phyloP scores from a whole-genome alignment of 1,140 invertebrate genomes.

The Drosophila takahashii region DNA sequence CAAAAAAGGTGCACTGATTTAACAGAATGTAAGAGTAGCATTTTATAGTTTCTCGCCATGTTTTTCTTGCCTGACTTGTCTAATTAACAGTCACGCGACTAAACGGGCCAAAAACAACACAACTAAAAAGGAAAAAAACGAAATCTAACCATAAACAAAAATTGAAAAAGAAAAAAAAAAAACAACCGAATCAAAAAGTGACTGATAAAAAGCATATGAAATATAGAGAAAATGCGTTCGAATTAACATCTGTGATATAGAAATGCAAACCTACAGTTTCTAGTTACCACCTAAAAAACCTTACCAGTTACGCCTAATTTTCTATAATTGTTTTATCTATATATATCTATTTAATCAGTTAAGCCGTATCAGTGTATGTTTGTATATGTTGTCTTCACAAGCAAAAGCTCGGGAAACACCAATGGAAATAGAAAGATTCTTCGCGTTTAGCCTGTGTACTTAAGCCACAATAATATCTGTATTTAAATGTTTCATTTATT shows the following conservation, averaged over 20 bases:
- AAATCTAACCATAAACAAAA: slow-evolving; percentile 56
- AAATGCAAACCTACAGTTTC: slow-evolving; percentile 67
- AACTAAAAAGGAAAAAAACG: slow-evolving; percentile 27
- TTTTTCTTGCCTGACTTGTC: slow-evolving; percentile 82
- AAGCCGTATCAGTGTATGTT: slow-evolving; percentile 52
- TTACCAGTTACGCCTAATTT: slow-evolving; percentile 66
- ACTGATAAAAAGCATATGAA: slow-evolving; percentile 29
- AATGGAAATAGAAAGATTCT: slow-evolving; percentile 33
- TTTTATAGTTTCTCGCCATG: slow-evolving; percentile 84
- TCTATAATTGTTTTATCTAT: slow-evolving; percentile 39
- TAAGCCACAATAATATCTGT: slow-evolving; percentile 23
- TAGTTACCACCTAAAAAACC: slow-evolving; percentile 44
- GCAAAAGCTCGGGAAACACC: slow-evolving; percentile 45
- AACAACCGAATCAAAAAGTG: slow-evolving; percentile 55
- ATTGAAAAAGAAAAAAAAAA: slow-evolving; percentile 44
- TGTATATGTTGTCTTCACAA: slow-evolving; percentile 56
- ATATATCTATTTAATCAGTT: slow-evolving; percentile 52
- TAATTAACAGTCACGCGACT: slow-evolving; percentile 74
- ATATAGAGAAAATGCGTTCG: slow-evolving; percentile 36
- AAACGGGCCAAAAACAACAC: slow-evolving; percentile 75
- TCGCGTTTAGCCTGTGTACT: slow-evolving; percentile 53
- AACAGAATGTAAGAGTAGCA: slow-evolving; percentile 85
- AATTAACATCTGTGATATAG: slow-evolving; percentile 50
- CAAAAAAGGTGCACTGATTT: slow-evolving; percentile 84
- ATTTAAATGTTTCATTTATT: slow-evolving; percentile 41